A percentile compares a stretch with the other conserved stretches of the same genome.
Conservation (phyloP, 2,113 vertebrate species). For the Hyperopisus bebe region DNA sequence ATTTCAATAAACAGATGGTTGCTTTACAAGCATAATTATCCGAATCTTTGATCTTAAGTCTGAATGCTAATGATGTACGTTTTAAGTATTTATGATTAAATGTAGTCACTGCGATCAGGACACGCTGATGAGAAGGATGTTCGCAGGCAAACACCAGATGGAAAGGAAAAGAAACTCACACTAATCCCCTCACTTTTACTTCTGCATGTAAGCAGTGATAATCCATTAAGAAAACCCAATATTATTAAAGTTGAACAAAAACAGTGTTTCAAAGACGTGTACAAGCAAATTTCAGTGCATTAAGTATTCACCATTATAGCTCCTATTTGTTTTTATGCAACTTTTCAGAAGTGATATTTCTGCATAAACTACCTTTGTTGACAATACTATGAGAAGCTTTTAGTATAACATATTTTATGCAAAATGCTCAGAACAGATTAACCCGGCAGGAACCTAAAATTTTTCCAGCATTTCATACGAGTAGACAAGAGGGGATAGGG, state of each 20-base stretch:
- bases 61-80: slow-evolving; percentile 17
- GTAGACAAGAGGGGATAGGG: neutral
- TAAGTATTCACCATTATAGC: neutral
- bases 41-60: slow-evolving; percentile 16
- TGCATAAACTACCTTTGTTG: neutral
- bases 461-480: neutral
- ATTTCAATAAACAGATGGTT: slow-evolving; percentile 34
- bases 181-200: neutral
- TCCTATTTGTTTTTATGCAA: neutral
- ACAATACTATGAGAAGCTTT: neutral
- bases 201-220: neutral
- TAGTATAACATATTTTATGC: neutral
- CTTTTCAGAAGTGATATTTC: neutral
- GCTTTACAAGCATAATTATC: slow-evolving; percentile 16
- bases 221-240: slow-evolving; percentile 4
- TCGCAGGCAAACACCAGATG: neutral
- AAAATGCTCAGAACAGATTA: neutral
- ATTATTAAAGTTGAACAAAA: neutral
- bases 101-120: neutral
- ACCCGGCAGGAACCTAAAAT: neutral
- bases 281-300: neutral
- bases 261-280: neutral
- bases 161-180: neutral
- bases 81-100: slow-evolving; percentile 20
- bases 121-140: neutral